Base-by-base conservation (phyloP, 2,113 vertebrate genomes). In the Sebastes fasciatus region DNA sequence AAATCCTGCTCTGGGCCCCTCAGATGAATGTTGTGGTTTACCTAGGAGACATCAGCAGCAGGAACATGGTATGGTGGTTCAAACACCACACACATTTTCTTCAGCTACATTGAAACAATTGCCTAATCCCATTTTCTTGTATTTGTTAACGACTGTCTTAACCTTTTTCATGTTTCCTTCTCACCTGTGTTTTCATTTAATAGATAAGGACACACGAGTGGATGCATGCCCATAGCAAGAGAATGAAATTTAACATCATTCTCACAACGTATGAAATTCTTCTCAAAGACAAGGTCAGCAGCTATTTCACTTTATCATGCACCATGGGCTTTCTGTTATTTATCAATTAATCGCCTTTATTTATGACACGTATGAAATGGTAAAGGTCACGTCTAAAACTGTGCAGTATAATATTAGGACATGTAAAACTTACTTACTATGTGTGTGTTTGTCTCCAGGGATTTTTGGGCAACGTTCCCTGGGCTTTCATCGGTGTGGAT, bases 191-290 rank as follows among this genome's bases (percentile, higher is more conserved):
- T 73, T 58, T 67, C 3, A 8, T 76, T 68, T 16, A 46, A 54
- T 45, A 99, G 98, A 99, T 99, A 93, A 94, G 98, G 95, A 99
- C 97, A 63, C 97, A 99, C 26, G 98, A 99, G 89, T 99, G 98
- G 98, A 99, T 99, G 97, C 98, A 99, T 86, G 95, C 88, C 17
- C 98, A 98, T 75, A 98, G 93, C 64, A 99, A 98, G 89, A 95
- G 98, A 57, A 94, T 99, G 88, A 99, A 99, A 91, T 97, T 99
- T 82, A 99, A 99, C 92, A 97, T 99, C 84, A 93, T 99, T 34
- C 93, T 99, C 84, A 99, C 98, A 69, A 99, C 98, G 1, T 99
- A 99, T 0, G 98, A 99, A 94, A 99, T 99, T 90, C 95, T 99
- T 74, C 94, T 99, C 61, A 99, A 99, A 91, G 98, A 99, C 92